Conservation (phyloP, 2,888 invertebrate genomes). For the Polydrusus tereticollis region DNA sequence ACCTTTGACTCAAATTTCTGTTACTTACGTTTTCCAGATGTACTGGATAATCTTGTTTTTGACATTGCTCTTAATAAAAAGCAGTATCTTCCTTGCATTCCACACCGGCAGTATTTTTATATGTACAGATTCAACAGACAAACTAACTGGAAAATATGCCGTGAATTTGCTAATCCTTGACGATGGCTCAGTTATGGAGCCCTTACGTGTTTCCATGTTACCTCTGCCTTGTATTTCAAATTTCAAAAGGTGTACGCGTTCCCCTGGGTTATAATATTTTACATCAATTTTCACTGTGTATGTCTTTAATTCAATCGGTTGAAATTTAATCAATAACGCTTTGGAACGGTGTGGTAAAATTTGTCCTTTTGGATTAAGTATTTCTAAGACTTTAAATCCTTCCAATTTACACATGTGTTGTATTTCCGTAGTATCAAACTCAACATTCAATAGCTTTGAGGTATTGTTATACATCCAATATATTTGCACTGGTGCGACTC, state of each 20-base stretch:
- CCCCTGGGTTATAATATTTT: not conserved
- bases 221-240: constrained; percentile 21
- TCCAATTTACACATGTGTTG: constrained; percentile 57
- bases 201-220: not conserved
- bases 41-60: constrained; percentile 62
- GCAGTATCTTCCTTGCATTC: constrained; percentile 59
- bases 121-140: constrained; percentile 63
- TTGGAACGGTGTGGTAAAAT: constrained; percentile 56
- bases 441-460: constrained; percentile 55
- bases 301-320: constrained; percentile 62
- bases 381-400: constrained; percentile 61
- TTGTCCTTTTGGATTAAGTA: constrained; percentile 61
- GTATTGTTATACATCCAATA: constrained; percentile 67
- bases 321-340: constrained; percentile 65
- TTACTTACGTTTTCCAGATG: constrained; percentile 57
- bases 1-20: too few relatives aligned
- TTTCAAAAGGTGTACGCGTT: not conserved
- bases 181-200: not conserved
- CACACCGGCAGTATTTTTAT: constrained; percentile 61
- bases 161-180: not conserved
- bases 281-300: constrained; percentile 58
- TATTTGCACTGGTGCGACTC: constrained; percentile 59
- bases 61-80: constrained; percentile 65
- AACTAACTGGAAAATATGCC: constrained; percentile 49
- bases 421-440: constrained; percentile 56